phyloP scores from a whole-genome alignment of 2,113 vertebrate genomes.

The Aviceda subcristata region DNA sequence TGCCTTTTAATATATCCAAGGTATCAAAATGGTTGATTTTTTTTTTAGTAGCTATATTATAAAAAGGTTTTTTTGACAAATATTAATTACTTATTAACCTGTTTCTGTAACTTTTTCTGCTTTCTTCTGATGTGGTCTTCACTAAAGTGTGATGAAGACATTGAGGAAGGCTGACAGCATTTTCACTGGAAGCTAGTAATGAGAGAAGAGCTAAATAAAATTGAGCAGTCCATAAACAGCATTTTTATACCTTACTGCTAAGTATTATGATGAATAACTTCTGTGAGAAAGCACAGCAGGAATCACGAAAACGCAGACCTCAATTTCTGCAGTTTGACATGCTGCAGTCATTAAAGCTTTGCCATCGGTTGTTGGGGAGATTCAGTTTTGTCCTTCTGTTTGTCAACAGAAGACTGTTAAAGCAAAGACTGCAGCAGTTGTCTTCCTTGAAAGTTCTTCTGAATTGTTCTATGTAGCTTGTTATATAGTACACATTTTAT shows the following conservation, averaged over 20 bases:
- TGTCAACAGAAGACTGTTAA: neutral
- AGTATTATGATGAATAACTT: neutral
- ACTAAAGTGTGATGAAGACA: neutral
- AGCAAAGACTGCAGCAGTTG: neutral
- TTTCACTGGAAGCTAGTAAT: neutral
- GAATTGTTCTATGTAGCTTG: neutral
- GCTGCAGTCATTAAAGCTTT: neutral
- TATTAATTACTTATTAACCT: neutral
- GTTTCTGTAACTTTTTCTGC: neutral
- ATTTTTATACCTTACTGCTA: neutral
- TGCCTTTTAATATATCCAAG: neutral
- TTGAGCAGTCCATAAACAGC: neutral
- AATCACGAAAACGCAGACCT: neutral
- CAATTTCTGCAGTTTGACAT: neutral
- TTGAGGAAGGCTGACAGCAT: neutral
- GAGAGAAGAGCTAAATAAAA: neutral
- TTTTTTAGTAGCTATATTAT: neutral
- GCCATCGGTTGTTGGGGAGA: neutral
- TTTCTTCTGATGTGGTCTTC: neutral
- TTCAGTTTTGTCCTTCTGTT: neutral
- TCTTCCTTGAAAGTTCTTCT: neutral
- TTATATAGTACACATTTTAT: neutral
- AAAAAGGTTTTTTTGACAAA: no score
- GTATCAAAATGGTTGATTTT: neutral
- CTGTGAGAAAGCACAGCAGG: neutral